phyloP scores from a whole-genome alignment of 2,797 vertebrate species.

The Pygocentrus nattereri region DNA sequence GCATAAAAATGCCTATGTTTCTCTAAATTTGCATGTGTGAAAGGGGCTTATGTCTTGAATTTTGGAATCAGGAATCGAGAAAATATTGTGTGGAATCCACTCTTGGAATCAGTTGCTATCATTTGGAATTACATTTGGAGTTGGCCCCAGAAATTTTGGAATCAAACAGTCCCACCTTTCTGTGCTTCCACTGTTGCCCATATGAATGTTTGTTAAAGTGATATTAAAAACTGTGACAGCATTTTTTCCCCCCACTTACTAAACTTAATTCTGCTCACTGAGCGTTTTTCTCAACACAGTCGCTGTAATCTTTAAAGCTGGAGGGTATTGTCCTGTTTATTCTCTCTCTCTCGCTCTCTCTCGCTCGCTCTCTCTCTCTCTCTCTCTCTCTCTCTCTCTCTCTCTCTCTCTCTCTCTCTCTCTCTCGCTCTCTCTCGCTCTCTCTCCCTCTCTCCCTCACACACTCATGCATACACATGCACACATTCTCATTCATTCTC shows the following conservation, averaged over 20 bases:
- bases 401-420: not conserved
- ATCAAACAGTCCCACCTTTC: not conserved
- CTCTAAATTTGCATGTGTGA: no score
- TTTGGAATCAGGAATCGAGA: no score
- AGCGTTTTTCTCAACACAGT: constrained; percentile 7
- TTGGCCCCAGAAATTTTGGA: no score
- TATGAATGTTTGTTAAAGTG: constrained; percentile 47
- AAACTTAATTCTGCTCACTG: constrained; percentile 3
- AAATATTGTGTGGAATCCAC: no score
- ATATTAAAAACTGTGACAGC: constrained; percentile 41
- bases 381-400: constrained; percentile 4
- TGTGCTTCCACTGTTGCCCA: constrained; percentile 44
- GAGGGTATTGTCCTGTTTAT: constrained; percentile 13
- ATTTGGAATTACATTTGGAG: no score
- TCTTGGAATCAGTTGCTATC: no score
- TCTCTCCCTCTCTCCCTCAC: constrained; percentile 22
- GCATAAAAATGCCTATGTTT: no score
- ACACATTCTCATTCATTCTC: not conserved
- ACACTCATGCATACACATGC: constrained; percentile 30
- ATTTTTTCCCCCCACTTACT: not conserved
- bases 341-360: constrained; percentile 13
- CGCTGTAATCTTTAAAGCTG: constrained; percentile 27
- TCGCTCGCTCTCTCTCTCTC: constrained; percentile 9
- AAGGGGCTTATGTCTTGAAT: no score
- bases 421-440: constrained; percentile 5